Base-by-base conservation (phyloP, 2,113 vertebrate genomes). In the Tauraco erythrolophus region DNA sequence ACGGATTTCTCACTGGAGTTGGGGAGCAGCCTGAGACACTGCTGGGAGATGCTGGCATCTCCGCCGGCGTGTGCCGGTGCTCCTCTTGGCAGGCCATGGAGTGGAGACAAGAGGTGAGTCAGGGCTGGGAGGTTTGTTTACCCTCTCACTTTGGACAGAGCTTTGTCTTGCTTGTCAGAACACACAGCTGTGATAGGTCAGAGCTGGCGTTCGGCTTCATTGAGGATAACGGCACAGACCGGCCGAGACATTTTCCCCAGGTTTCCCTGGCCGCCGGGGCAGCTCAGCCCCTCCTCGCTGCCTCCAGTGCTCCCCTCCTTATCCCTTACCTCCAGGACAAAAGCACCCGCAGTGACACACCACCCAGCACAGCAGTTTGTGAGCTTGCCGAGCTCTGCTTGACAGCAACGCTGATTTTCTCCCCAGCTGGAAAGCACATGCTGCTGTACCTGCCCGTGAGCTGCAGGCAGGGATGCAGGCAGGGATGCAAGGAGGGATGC, bases 191-290 rank as follows among this genome's bases (percentile, higher is more conserved):
- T 8, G 69, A 10, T 28, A 72, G n/a, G 31, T 50, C 64, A 24
- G 72, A 89, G 80, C 56, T 64, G 61, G 27, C 9, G 14, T 46
- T 82, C 9, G 3, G 18, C 69, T 78, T 65, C 62, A 4, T 48
- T 70, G 51, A 14, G 21, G 27, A 3, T 2, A 50, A 37, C 0
- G 9, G 33, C 75, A n/a, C 54, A 18, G 54, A 43, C 0, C 2
- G 71, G 27, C 45, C 1, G 7, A 24, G 71, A 13, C 35, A 3
- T 10, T 48, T 22, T 51, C 41, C 79, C 28, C 30, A 7, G 8
- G 43, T 21, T 39, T 46, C 8, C 75, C 45, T 24, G 39, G 30
- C 75, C 75, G 3, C 0, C 2, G 9, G 27, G 57, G 23, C 65
- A 75, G 51, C 91, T 83, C 75, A 84, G 69, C 35, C 48, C 46